Evolutionary conservation across 2,888 invertebrate genomes (phyloP).

Genomic region (Steinernema carpocapsae): DNA sequence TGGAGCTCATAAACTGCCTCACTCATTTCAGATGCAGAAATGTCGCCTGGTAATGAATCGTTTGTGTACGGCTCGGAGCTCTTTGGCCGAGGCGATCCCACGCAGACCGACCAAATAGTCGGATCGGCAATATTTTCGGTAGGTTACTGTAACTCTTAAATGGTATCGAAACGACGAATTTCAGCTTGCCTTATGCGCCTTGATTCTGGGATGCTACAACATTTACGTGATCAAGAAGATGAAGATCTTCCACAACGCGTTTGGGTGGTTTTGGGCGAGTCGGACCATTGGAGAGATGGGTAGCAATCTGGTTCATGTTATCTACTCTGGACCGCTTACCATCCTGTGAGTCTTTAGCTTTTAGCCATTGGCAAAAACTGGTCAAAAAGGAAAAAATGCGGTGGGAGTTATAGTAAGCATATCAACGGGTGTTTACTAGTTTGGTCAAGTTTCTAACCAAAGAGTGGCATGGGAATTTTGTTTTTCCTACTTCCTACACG

Average conservation of each 20-base stretch:
- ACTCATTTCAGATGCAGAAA: not conserved
- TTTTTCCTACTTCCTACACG: too few species aligned
- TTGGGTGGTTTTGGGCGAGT: conserved; percentile 33
- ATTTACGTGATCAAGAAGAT: conserved; percentile 1
- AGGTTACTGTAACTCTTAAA: not conserved
- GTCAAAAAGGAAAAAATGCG: too few species aligned
- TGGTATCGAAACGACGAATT: not conserved
- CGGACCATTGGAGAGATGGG: conserved; percentile 7
- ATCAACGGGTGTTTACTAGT: too few species aligned
- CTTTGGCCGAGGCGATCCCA: not conserved
- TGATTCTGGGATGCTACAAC: conserved; percentile 14
- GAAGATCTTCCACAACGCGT: conserved; percentile 6
- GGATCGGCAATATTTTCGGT: not conserved
- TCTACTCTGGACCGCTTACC: conserved; percentile 21
- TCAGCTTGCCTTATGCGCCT: not conserved
- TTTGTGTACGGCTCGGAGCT: not conserved
- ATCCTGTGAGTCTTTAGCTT: not conserved
- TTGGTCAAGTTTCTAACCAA: too few species aligned
- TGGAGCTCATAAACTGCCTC: not conserved
- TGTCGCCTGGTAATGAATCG: not conserved
- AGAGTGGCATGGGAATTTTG: too few species aligned
- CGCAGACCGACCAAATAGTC: not conserved
- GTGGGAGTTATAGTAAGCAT: too few species aligned
- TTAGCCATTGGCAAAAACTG: too few species aligned
- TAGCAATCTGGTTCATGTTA: not conserved